Evolutionary conservation across 2,888 invertebrate species (phyloP).

Genomic region (Ophion ventricosus): DNA sequence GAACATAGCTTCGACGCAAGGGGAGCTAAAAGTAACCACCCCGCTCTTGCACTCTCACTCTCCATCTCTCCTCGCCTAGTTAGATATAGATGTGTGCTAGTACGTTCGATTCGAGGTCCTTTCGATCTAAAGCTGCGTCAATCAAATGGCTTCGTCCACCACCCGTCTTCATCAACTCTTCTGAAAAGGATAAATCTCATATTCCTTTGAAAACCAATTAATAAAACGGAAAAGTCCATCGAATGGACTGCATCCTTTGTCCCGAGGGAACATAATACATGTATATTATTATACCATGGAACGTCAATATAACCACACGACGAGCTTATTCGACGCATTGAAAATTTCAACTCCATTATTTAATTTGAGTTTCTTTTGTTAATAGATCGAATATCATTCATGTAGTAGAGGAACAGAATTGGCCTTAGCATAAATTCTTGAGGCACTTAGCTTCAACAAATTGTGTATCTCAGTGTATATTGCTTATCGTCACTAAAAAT

Average conservation of each 20-base stretch:
- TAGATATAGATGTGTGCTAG: background rate
- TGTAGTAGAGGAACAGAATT: no score
- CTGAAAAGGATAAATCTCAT: constrained; percentile 6
- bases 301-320: background rate
- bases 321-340: background rate
- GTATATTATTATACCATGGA: background rate
- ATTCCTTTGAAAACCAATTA: constrained; percentile 4
- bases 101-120: background rate
- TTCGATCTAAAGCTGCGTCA: background rate
- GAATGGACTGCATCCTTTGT: background rate
- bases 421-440: no score
- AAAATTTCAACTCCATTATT: background rate
- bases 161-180: background rate
- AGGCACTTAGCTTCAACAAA: no score
- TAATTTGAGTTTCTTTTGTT: background rate
- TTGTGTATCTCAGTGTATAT: no score
- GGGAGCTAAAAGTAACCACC: background rate
- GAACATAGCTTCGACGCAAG: background rate
- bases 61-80: background rate
- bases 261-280: background rate
- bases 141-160: constrained; percentile 6
- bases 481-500: no score
- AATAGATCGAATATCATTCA: no score
- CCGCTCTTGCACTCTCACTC: background rate
- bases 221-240: background rate